A percentile compares a stretch with the other conserved stretches of the same genome.
Conservation (phyloP, 2,888 invertebrate species). For the Craniophora ligustri region DNA sequence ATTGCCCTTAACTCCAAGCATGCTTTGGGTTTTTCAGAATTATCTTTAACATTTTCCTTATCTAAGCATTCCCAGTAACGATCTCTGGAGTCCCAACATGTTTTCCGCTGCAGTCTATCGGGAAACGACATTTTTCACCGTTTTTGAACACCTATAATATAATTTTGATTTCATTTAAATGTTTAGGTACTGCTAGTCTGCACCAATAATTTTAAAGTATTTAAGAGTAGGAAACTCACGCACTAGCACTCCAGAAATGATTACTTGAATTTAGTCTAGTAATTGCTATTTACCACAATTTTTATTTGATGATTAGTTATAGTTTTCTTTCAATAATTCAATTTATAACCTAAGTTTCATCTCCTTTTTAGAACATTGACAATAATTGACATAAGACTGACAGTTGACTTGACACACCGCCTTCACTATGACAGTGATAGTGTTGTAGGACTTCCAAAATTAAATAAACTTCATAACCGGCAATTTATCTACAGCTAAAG, state of each 20-base stretch:
- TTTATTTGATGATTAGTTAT: conserved; percentile 23
- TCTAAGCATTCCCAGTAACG: conserved; percentile 97
- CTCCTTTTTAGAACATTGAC: not conserved
- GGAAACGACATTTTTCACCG: conserved; percentile 92
- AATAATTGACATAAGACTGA: not conserved
- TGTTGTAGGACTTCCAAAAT: too few relatives aligned
- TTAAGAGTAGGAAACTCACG: conserved; percentile 48
- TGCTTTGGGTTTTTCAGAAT: conserved; percentile 82
- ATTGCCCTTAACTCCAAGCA: conserved; percentile 92
- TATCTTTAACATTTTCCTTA: conserved; percentile 89
- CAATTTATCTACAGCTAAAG: too few relatives aligned
- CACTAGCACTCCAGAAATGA: conserved; percentile 52
- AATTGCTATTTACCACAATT: conserved; percentile 43
- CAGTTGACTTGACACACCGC: not conserved
- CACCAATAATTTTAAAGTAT: conserved; percentile 18
- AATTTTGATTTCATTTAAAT: conserved; percentile 55
- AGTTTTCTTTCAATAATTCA: conserved; percentile 4
- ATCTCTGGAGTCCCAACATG: conserved; percentile 96
- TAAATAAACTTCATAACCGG: too few relatives aligned
- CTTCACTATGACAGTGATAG: too few relatives aligned
- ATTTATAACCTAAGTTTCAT: conserved; percentile 36
- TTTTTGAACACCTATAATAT: conserved; percentile 76
- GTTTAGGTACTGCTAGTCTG: conserved; percentile 14
- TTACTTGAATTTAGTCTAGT: conserved; percentile 38
- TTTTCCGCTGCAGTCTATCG: conserved; percentile 92